A percentile compares a stretch with the other conserved stretches of the same genome.
Evolutionary conservation across 2,888 invertebrate species (phyloP).

Genomic region (Hipparchia sbordonii): DNA sequence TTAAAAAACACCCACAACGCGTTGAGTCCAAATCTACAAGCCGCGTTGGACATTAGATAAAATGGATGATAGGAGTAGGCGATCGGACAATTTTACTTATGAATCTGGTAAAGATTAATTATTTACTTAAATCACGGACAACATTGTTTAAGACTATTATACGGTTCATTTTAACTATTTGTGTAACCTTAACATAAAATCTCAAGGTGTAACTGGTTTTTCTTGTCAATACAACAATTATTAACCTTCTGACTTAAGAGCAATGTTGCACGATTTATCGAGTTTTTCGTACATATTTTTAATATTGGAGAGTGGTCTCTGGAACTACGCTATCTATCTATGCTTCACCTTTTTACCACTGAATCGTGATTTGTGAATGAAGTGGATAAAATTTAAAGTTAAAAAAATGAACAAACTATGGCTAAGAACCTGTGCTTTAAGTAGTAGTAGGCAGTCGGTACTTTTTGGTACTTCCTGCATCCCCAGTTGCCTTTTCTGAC

Average conservation of each 20-base stretch:
- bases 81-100: constrained; percentile 1
- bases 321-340: neutral
- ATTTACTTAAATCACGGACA: constrained; percentile 9
- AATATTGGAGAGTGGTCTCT: neutral
- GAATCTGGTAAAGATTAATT: constrained; percentile 11
- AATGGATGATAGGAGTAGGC: neutral
- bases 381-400: neutral
- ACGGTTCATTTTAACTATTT: constrained; percentile 22
- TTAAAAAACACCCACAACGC: no score
- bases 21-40: no score
- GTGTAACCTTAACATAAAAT: constrained; percentile 30
- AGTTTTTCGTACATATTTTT: neutral
- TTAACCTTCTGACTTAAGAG: constrained; percentile 21
- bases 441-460: no score
- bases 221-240: constrained; percentile 25
- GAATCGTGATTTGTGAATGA: neutral
- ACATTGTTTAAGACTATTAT: constrained; percentile 15
- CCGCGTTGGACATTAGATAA: no score
- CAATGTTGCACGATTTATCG: constrained; percentile 1
- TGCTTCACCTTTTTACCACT: neutral
- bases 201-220: constrained; percentile 26
- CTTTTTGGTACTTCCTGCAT: no score
- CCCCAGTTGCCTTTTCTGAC: no score
- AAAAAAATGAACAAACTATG: neutral
- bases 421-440: no score